These are phyloP conservation scores for Andrena cerasifolii DNA, from an alignment of 1,140 invertebrate species.

Conservation along the genomic window DNA sequence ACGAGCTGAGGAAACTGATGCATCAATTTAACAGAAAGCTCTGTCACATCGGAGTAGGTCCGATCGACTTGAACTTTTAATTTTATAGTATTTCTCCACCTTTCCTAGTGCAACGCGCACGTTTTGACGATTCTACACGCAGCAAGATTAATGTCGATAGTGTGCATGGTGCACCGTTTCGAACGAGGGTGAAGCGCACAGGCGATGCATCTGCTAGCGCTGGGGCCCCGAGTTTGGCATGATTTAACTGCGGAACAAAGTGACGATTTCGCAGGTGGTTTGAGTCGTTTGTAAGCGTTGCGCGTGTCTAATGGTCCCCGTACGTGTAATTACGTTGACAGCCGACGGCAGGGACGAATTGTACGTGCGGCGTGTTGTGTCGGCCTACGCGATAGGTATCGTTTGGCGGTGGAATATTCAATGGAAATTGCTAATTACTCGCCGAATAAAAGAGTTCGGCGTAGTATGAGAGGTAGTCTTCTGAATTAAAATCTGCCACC, in stretches of 20 bases:
- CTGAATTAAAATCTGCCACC: too few relatives aligned
- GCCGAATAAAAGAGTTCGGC: background rate
- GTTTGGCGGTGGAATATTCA: conserved; percentile 41
- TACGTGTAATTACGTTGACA: conserved; percentile 68
- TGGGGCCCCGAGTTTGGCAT: conserved; percentile 36
- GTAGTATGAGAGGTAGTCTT: too few relatives aligned
- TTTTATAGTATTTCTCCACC: too few relatives aligned
- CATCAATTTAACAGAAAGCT: too few relatives aligned
- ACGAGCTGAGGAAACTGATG: too few relatives aligned
- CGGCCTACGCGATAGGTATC: conserved; percentile 38
- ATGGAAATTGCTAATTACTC: background rate
- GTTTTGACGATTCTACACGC: background rate
- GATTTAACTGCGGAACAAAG: conserved; percentile 66
- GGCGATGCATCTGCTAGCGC: conserved; percentile 5
- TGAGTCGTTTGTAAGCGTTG: conserved; percentile 61
- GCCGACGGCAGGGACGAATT: conserved; percentile 55
- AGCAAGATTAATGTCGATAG: conserved; percentile 7
- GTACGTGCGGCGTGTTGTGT: conserved; percentile 44
- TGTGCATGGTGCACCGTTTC: background rate
- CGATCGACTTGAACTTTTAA: too few relatives aligned
- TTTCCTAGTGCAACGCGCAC: background rate
- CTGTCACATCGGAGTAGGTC: too few relatives aligned
- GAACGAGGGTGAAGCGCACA: conserved; percentile 15
- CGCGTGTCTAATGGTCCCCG: conserved; percentile 66
- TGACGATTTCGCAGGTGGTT: conserved; percentile 67